Base-by-base conservation (phyloP, 2,797 vertebrate genomes). In the Sebastes taczanowskii region DNA sequence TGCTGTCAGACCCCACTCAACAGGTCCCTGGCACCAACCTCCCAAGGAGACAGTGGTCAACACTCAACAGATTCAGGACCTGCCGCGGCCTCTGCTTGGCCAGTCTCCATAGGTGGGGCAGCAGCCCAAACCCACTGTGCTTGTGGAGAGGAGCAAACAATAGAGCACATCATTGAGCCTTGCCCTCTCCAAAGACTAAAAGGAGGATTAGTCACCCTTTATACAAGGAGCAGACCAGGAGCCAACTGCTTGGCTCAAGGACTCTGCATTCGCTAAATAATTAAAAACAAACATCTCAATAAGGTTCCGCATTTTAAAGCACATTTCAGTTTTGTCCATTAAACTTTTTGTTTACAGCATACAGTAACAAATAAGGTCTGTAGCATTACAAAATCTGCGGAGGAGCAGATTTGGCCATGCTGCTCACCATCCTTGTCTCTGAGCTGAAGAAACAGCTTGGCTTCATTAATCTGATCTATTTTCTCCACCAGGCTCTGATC, bases 391-490 rank as follows among this genome's bases (percentile, higher is more conserved):
- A 66, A 46, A 74, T 62, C 25, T 68, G 56, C 64, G 18, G 29
- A 68, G 23, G 22, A 68, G 29, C 69, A 74, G 29, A 70, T 63
- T 72, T 71, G 46, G 7, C 32, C 58, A 42, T 64, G 60, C 61
- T 84, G 75, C 61, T 88, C 79, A 62, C 46, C 68, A 53, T 80
- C 80, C 67, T 64, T 77, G 77, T 83, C 74, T 80, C 69, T 67
- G 86, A 85, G 80, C 71, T 80, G 10, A 71, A 82, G 59, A 76
- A 90, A 84, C 85, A 89, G 86, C 86, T 87, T 90, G 85, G 71
- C 62, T 87, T 90, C 82, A 89, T 90, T 90, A 88, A 90, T 91
- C 90, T 82, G 55, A 86, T 91, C 80, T 89, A 84, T 87, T 90
- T 89, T 86, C 78, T 82, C 80, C 75, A 67, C 32, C 25, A 80